phyloP scores from a whole-genome alignment of 2,888 invertebrate species.

The Cylindroiulus punctatus region DNA sequence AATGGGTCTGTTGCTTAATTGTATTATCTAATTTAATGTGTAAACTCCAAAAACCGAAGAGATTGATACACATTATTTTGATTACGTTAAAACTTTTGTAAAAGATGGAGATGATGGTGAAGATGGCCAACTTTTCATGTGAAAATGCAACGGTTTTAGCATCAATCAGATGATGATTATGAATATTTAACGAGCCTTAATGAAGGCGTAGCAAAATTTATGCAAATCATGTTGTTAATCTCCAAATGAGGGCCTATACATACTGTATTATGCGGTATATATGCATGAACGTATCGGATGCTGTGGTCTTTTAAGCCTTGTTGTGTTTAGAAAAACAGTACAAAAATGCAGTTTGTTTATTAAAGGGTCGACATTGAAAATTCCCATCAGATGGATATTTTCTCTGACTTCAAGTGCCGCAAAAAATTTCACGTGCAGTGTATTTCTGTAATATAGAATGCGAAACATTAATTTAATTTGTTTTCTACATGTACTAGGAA shows the following conservation, averaged over 20 bases:
- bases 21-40: background rate
- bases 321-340: background rate
- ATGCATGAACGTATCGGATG: background rate
- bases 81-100: background rate
- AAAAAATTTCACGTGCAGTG: too few species aligned
- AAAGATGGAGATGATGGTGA: background rate
- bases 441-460: too few species aligned
- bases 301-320: background rate
- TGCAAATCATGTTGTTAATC: background rate
- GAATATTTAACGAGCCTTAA: background rate
- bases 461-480: too few species aligned
- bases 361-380: too few species aligned
- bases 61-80: slow-evolving; percentile 2
- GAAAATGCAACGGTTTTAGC: background rate
- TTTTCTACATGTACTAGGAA: too few species aligned
- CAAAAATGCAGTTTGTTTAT: too few species aligned
- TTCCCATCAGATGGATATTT: too few species aligned
- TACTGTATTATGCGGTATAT: too few species aligned
- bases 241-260: background rate
- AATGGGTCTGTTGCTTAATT: background rate
- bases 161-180: background rate
- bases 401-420: too few species aligned
- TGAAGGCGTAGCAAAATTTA: background rate
- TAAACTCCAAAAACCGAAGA: background rate
- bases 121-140: background rate